Evolutionary conservation across 2,888 invertebrate species (phyloP).

Genomic region (Rambutsinella grinnellia): DNA sequence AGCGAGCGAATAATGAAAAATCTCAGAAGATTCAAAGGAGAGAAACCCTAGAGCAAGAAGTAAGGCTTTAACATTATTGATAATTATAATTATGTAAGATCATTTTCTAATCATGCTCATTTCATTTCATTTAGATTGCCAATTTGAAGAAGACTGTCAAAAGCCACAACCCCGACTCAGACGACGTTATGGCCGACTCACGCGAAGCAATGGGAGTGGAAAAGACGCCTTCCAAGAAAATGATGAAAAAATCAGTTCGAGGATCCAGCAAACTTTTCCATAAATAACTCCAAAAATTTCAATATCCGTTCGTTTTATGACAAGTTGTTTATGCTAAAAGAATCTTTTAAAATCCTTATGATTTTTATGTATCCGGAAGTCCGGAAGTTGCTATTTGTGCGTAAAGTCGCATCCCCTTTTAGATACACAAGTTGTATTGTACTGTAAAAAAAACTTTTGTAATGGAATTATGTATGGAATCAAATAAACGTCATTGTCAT

Average conservation of each 20-base stretch:
- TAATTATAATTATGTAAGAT: neutral
- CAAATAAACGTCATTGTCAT: too few relatives aligned
- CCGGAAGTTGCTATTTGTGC: too few relatives aligned
- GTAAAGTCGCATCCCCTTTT: too few relatives aligned
- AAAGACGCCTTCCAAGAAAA: conserved; percentile 72
- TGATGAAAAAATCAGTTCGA: conserved; percentile 71
- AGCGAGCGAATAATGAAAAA: conserved; percentile 87
- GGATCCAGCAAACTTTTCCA: conserved; percentile 60
- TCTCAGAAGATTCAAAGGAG: conserved; percentile 84
- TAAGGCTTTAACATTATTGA: conserved; percentile 70
- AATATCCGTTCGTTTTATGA: too few relatives aligned
- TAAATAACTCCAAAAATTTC: conserved; percentile 46
- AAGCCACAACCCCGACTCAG: conserved; percentile 79
- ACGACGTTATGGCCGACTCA: conserved; percentile 83
- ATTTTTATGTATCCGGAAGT: too few relatives aligned
- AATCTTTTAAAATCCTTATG: too few relatives aligned
- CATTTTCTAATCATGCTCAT: neutral
- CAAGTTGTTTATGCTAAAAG: too few relatives aligned
- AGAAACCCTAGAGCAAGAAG: conserved; percentile 88
- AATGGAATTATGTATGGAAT: too few relatives aligned
- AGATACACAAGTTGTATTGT: too few relatives aligned
- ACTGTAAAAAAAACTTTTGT: too few relatives aligned
- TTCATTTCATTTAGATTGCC: conserved; percentile 76
- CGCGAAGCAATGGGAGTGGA: conserved; percentile 74
- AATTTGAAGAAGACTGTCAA: conserved; percentile 92